These are phyloP conservation scores for Cariama cristata DNA, from an alignment of 2,113 vertebrate genomes.

Conservation along the genomic window DNA sequence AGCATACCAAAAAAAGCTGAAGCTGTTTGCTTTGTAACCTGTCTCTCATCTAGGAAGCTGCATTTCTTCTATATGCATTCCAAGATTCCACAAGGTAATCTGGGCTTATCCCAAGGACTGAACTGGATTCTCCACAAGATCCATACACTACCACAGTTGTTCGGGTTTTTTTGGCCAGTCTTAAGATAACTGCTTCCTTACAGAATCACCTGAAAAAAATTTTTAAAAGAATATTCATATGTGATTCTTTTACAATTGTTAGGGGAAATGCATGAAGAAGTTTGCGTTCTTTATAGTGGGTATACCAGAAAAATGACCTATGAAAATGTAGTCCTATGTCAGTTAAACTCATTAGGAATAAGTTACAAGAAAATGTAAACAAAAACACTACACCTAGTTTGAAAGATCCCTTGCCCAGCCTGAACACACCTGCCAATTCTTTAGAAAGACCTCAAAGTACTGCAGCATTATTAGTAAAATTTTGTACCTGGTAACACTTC, in stretches of 20 bases:
- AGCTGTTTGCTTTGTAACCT: conserved; percentile 53
- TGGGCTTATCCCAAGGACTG: conserved; percentile 77
- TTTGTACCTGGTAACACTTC: background rate
- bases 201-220: conserved; percentile 76
- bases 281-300: fast-evolving
- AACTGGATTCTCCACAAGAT: conserved; percentile 79
- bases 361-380: background rate
- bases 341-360: background rate
- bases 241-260: background rate
- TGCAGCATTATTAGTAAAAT: background rate
- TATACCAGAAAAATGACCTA: background rate
- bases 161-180: conserved; percentile 69
- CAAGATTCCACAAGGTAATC: conserved; percentile 79
- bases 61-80: conserved; percentile 77
- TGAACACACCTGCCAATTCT: background rate
- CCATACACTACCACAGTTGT: conserved; percentile 72
- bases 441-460: background rate
- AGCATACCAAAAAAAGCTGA: background rate
- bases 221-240: background rate
- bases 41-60: conserved; percentile 78
- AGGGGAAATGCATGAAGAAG: background rate
- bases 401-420: background rate
- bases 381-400: background rate
- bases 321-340: background rate
- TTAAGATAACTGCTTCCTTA: conserved; percentile 66